Percentiles rank a stretch among this genome's conserved stretches.
Evolutionary conservation across 2,888 invertebrate species (phyloP).

Genomic region (Athripsodes cinereus): DNA sequence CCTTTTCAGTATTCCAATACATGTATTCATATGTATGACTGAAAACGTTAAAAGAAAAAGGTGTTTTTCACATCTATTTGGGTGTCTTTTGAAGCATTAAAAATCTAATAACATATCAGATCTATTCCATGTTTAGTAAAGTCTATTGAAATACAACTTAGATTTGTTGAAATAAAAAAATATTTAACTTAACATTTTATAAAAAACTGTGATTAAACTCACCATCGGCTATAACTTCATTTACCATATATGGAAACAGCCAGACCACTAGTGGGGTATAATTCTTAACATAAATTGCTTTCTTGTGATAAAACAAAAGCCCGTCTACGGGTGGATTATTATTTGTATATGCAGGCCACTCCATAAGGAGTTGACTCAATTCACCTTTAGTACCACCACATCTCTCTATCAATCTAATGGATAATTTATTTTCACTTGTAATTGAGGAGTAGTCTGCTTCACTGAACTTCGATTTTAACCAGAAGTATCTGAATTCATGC

Average conservation of each 20-base stretch:
- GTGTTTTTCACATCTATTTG: too few species aligned
- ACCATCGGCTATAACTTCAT: conserved; percentile 62
- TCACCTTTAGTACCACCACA: conserved; percentile 41
- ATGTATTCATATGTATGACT: too few species aligned
- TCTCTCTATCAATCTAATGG: conserved; percentile 47
- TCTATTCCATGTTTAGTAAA: too few species aligned
- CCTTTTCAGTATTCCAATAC: too few species aligned
- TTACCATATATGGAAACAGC: conserved; percentile 85
- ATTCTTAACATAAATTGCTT: conserved; percentile 71
- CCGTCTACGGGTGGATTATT: conserved; percentile 66
- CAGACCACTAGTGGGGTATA: conserved; percentile 85
- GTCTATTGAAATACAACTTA: too few species aligned
- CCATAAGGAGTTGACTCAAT: conserved; percentile 43
- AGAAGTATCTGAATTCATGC: conserved; percentile 80
- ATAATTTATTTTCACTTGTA: conserved; percentile 37
- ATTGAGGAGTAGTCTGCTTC: conserved; percentile 52
- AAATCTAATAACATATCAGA: too few species aligned
- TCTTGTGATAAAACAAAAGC: conserved; percentile 83
- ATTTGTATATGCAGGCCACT: conserved; percentile 37
- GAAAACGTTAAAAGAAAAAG: too few species aligned
- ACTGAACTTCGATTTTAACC: conserved; percentile 67
- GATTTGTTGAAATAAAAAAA: too few species aligned
- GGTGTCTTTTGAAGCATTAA: too few species aligned
- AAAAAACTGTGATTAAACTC: too few species aligned
- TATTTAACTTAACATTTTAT: too few species aligned